Percentiles rank a stretch among this genome's conserved stretches.
phyloP scores from a whole-genome alignment of 2,797 vertebrate species.

The Poecile montanus region DNA sequence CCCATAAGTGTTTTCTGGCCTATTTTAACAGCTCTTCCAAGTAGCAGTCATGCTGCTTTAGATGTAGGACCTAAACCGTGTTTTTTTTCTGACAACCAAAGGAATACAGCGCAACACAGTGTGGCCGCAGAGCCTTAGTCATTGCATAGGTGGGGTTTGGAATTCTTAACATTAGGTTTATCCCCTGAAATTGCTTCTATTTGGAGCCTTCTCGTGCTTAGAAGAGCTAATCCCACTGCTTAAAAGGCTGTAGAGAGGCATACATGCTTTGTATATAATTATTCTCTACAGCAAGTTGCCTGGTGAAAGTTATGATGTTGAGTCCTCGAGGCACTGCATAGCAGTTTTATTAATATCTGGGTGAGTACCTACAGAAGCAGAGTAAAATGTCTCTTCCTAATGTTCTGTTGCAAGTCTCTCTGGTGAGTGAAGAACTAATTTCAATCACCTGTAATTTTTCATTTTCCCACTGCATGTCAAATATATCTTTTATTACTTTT shows the following conservation, averaged over 20 bases:
- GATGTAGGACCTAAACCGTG: neutral
- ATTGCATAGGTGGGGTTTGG: neutral
- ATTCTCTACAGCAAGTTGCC: neutral
- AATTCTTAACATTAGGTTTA: constrained; percentile 31
- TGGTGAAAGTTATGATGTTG: neutral
- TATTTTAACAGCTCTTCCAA: neutral
- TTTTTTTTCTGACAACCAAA: neutral
- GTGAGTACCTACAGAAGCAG: neutral
- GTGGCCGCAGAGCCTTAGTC: neutral
- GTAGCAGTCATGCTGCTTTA: neutral
- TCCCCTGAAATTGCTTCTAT: constrained; percentile 55
- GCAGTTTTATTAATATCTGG: constrained; percentile 15
- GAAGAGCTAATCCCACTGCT: constrained; percentile 44
- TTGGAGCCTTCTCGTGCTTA: constrained; percentile 43
- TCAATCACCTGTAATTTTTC: neutral
- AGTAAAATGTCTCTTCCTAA: neutral
- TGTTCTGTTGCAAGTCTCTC: neutral
- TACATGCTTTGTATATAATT: constrained; percentile 49
- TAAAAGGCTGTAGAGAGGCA: constrained; percentile 24
- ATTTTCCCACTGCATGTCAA: neutral
- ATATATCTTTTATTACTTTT: neutral
- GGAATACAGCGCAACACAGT: neutral
- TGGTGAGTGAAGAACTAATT: neutral
- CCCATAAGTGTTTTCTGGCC: neutral
- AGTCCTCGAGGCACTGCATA: neutral